These are phyloP conservation scores for Sphyrna mokarran DNA, from an alignment of 2,113 vertebrate species.

Conservation along the genomic window DNA sequence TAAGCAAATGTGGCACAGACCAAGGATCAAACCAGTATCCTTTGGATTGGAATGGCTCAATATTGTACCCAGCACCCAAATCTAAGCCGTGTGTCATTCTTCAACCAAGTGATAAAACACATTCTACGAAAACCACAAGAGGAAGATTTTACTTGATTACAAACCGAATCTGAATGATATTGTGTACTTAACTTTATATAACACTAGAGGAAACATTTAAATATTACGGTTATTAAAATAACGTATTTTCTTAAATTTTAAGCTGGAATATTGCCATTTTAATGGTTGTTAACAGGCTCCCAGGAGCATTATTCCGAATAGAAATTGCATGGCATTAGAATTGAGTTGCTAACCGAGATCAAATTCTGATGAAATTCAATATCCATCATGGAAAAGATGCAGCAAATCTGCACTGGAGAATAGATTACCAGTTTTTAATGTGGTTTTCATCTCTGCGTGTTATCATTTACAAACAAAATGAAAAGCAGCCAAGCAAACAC, in stretches of 20 bases:
- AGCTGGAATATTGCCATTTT: slow-evolving; percentile 35
- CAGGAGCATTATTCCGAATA: slow-evolving; percentile 27
- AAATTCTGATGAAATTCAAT: slow-evolving; percentile 37
- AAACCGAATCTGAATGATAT: slow-evolving; percentile 23
- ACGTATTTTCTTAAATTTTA: slow-evolving; percentile 36
- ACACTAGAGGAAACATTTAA: slow-evolving; percentile 25
- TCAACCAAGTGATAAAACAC: not conserved
- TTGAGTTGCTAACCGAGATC: slow-evolving; percentile 36
- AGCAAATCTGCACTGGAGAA: slow-evolving; percentile 36
- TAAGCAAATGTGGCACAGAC: not conserved
- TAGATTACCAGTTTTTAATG: slow-evolving; percentile 38
- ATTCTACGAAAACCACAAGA: not conserved
- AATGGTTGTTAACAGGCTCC: slow-evolving; percentile 35
- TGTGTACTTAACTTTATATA: slow-evolving; percentile 37
- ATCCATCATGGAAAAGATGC: slow-evolving; percentile 35
- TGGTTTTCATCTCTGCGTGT: slow-evolving; percentile 37
- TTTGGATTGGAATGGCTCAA: not conserved
- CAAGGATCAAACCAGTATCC: not conserved
- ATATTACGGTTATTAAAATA: slow-evolving; percentile 31
- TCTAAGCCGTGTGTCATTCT: not conserved
- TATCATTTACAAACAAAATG: slow-evolving; percentile 38
- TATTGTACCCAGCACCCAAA: not conserved
- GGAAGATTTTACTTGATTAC: slow-evolving; percentile 27
- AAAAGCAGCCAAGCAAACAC: slow-evolving; percentile 35
- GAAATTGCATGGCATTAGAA: slow-evolving; percentile 30